phyloP scores from a whole-genome alignment of 2,888 invertebrate species.

The Pachliopta kotzebuea region DNA sequence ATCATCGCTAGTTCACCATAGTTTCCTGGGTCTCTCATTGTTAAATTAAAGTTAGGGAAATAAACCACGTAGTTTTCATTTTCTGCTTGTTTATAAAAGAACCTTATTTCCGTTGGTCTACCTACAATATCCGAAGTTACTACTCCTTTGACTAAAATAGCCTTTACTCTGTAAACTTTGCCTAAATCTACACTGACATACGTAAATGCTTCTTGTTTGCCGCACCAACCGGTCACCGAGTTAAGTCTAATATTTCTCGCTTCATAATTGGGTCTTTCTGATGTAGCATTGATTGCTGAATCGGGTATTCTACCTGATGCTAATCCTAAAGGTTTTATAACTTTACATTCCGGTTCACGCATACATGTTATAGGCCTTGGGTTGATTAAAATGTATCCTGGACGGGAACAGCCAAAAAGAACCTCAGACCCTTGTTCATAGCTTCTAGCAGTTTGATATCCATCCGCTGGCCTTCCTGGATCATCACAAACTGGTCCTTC shows the following conservation, averaged over 20 bases:
- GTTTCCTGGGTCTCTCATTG: conserved; percentile 96
- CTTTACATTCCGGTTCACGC: conserved; percentile 95
- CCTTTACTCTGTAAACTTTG: conserved; percentile 94
- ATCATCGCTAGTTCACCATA: conserved; percentile 98
- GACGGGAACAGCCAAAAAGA: conserved; percentile 92
- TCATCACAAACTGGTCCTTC: conserved; percentile 98
- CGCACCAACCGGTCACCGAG: conserved; percentile 97
- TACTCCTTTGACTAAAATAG: conserved; percentile 95
- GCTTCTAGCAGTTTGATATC: conserved; percentile 90
- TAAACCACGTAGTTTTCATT: conserved; percentile 97
- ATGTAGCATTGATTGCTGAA: conserved; percentile 96
- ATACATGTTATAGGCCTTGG: conserved; percentile 94
- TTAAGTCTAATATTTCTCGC: conserved; percentile 93
- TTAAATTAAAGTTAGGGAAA: conserved; percentile 97
- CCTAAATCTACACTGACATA: conserved; percentile 97
- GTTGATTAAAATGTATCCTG: conserved; percentile 95
- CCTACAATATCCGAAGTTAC: conserved; percentile 97
- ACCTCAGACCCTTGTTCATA: conserved; percentile 96
- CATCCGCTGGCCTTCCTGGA: conserved; percentile 96
- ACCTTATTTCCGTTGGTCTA: conserved; percentile 96
- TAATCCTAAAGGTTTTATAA: conserved; percentile 94
- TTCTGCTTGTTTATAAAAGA: conserved; percentile 97
- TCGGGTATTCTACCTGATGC: conserved; percentile 96
- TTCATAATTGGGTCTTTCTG: conserved; percentile 95
- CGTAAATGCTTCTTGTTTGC: conserved; percentile 97